Base-by-base conservation (phyloP, 2,113 vertebrate species). In the Charadrius vociferus region DNA sequence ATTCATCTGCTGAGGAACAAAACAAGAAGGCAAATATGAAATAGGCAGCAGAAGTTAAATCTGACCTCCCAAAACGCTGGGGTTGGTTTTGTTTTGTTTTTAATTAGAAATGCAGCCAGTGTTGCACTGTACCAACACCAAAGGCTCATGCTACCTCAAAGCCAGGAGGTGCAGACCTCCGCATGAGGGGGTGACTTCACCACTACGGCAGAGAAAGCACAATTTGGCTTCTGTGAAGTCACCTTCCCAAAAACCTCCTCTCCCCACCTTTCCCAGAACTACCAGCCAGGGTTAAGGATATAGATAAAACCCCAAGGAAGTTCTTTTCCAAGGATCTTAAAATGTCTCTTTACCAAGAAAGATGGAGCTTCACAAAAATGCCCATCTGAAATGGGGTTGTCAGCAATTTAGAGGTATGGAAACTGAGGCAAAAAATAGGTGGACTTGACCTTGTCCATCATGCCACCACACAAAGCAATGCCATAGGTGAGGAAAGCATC, bases 1-100 rank as follows among this genome's bases (percentile, higher is more conserved):
- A 95, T 97, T 96, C 90, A 95, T 92, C 88, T 97, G 84, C 86
- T 56, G 91, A 72, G 53, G 72, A 94, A 66, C 78, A 95, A 95
- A 91, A 95, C 70, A 96, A 88, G 86, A 90, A 92, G 59, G 63
- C 81, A 95, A 82, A 87, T 62, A 88, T 5, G 13, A 90, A 93
- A 74, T 22, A 89, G 74, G 67, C 58, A 96, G 50, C 22, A 77
- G 53, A 91, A 89, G 66, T 91, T 81, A 86, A 82, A 90, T 21
- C 8, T 88, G 67, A 85, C 21, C 67, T 86, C 50, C 58, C 72
- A 68, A 41, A 92, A 53, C 10, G 7, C 65, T 62, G 27, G 14
- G 4, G 15, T 24, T 75, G 50, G 6, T 52, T 86, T 88, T 41
- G 43, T 23, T 79, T 92, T 56, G 8, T 1, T 66, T 86, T 83